These are phyloP conservation scores for Ectobius pallidus DNA, from an alignment of 2,888 invertebrate species.

Conservation along the genomic window DNA sequence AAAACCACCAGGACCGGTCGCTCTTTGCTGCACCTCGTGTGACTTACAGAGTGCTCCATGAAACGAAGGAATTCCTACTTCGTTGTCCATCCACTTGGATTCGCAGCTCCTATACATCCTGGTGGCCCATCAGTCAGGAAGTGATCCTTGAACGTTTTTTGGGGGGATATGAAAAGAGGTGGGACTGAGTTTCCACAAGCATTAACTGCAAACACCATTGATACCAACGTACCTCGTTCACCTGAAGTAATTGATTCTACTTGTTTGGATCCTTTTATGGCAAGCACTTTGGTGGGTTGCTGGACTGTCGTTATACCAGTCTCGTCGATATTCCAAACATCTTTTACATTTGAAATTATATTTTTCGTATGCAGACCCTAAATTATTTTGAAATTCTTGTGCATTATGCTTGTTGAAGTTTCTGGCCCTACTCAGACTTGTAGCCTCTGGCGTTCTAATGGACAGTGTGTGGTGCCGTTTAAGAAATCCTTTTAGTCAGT, in stretches of 20 bases:
- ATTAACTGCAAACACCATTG: slow-evolving; percentile 44
- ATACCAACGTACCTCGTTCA: slow-evolving; percentile 44
- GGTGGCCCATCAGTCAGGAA: slow-evolving; percentile 43
- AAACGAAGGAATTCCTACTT: slow-evolving; percentile 45
- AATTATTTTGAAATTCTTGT: slow-evolving; percentile 55
- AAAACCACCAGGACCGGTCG: slow-evolving; percentile 46
- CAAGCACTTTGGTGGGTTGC: slow-evolving; percentile 32
- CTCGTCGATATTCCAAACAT: slow-evolving; percentile 40
- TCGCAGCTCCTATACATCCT: too few relatives aligned
- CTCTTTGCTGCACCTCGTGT: slow-evolving; percentile 36
- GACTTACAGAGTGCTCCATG: slow-evolving; percentile 41
- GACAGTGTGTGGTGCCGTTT: slow-evolving; percentile 47
- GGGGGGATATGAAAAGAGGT: slow-evolving; percentile 46
- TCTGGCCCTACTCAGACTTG: slow-evolving; percentile 47
- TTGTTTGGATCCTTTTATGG: slow-evolving; percentile 32
- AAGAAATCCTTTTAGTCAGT: slow-evolving; percentile 49
- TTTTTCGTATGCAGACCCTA: slow-evolving; percentile 24
- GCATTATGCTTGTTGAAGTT: slow-evolving; percentile 51
- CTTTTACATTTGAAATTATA: slow-evolving; percentile 29
- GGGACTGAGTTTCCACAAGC: slow-evolving; percentile 46
- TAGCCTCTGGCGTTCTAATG: slow-evolving; percentile 48
- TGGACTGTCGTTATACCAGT: slow-evolving; percentile 39
- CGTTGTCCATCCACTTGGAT: slow-evolving; percentile 49
- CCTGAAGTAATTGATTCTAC: slow-evolving; percentile 50
- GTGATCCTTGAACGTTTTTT: slow-evolving; percentile 42